Evolutionary conservation across 2,113 vertebrate genomes (phyloP).

Genomic region (Nibea albiflora): DNA sequence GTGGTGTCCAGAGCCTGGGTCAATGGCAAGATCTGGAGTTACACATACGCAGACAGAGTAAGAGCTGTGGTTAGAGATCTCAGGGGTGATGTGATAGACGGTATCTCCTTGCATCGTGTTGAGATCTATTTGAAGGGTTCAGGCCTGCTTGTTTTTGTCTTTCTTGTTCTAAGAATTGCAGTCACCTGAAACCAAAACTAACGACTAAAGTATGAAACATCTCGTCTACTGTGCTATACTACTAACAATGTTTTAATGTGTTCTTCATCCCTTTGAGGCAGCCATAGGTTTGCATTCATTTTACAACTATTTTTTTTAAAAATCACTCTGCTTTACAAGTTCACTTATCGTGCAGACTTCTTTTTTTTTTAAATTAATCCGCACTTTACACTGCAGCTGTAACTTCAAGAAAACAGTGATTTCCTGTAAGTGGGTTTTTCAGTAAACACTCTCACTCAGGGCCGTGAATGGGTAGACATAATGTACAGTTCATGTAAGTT

Average conservation of each 20-base stretch:
- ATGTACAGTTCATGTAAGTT: not conserved
- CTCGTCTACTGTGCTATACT: not conserved
- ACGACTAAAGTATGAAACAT: not conserved
- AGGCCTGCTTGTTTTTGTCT: not conserved
- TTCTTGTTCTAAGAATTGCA: not conserved
- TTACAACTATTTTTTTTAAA: not conserved
- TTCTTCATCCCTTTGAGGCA: not conserved
- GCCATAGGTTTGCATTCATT: conserved; percentile 28
- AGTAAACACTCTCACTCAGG: not conserved
- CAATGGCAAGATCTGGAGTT: conserved; percentile 99
- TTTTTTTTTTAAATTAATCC: conserved; percentile 28
- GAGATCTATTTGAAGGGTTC: conserved; percentile 30
- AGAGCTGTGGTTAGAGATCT: not conserved
- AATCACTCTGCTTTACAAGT: conserved; percentile 17
- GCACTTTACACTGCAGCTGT: not conserved
- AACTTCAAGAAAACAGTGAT: conserved; percentile 7
- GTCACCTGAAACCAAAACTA: conserved; percentile 38
- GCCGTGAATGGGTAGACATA: not conserved
- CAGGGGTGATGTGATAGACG: not conserved
- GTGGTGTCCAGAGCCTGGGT: conserved; percentile 96
- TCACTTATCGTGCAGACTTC: conserved; percentile 1
- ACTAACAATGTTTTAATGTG: not conserved
- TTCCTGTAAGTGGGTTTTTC: conserved; percentile 36
- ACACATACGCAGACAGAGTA: conserved; percentile 97
- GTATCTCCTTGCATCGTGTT: not conserved